Evolutionary conservation across 2,888 invertebrate genomes (phyloP), one percentile per base, ranked within the genome.

Genomic region (Cinara cedri): DNA sequence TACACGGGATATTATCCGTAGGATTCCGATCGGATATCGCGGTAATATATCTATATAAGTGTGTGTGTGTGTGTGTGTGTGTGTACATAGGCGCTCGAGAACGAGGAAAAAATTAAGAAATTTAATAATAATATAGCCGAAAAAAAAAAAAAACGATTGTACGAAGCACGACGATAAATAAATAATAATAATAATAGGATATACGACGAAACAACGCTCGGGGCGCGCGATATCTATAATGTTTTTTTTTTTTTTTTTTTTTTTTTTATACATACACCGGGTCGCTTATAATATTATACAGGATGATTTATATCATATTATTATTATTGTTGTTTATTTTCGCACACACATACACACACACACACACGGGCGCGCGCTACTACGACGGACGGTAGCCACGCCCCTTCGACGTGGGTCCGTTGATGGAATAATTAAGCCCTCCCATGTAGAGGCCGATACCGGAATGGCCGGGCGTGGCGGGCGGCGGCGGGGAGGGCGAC

Each of bases 401-500:
- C 82, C 82, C 81, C 81, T 80, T 82, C 81, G 74, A 76, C 80
- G 72, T 80, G 80, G 81, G 80, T 81, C 81, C 80, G 80, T 81
- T 82, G 81, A 81, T 81, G 81, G 80, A 81, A 81, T 81, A 82
- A 80, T 80, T 80, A 81, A 81, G 70, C 70, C 84, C 84, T 84
- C 84, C 84, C 84, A 83, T 83, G 83, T 84, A 78, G 78, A 60
- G 66, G 66, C 60, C 70, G 78, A 70, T 70, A 78, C 78, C 60
- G 78, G 78, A 78, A 78, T 78, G 78, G 78, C 78, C 78, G 78
- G 70, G 78, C 0, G 60, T 57, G 71, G 70, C 54, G 72, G 54
- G 60, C 78, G 57, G 46, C 46, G 19, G 34, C 14, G 60, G 16
- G 46, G 57, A 68, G 66, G 65, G 34, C n/a, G 46, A 68, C 78